Evolutionary conservation across 2,113 vertebrate genomes (phyloP), one percentile per base, ranked within the genome.

Genomic region (Ophthalmolycus amberensis): DNA sequence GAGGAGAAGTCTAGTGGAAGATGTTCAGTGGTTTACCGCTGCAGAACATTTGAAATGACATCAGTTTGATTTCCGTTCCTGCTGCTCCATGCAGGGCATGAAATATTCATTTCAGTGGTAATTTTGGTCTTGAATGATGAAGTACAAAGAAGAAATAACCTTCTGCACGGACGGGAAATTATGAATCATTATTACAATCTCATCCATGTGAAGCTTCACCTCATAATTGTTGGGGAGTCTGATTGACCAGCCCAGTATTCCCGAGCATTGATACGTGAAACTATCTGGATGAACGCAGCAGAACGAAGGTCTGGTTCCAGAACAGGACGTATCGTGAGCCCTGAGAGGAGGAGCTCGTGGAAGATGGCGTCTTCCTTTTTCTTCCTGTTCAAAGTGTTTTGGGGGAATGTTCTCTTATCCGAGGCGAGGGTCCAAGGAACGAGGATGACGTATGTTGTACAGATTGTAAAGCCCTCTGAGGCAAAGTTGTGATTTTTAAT

Each of bases 11-110:
- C 60, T 32, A 6, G 44, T 11, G 46, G 48, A 66, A 56, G 14
- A 27, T 0, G 27, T 46, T 15, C 25, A 5, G 9, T 15, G 1
- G 37, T 54, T 54, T 68, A 34, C n/a, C 1, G 32, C 54, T 37
- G 77, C 38, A 77, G 34, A 77, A 48, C 44, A 48, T 56, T 59
- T 46, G 2, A 66, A 81, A 74, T 20, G 15, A 74, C 70, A 56
- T 66, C 16, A 18, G 27, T 34, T 77, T 59, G n/a, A 66, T 73
- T 78, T 75, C 34, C 34, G 40, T 59, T 71, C 3, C 50, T 50
- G 46, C n/a, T 20, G 37, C 44, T 76, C 71, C 32, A 20, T 66
- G 77, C 50, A 32, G 32, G 4, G 0, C 12, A 71, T 75, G 40
- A 84, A 67, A 79, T 60, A 79, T 75, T 66, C 0, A 86, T 65